Evolutionary conservation across 1,140 invertebrate species (phyloP), one percentile per base, ranked within the genome.

Genomic region (Bombus sibiricus): DNA sequence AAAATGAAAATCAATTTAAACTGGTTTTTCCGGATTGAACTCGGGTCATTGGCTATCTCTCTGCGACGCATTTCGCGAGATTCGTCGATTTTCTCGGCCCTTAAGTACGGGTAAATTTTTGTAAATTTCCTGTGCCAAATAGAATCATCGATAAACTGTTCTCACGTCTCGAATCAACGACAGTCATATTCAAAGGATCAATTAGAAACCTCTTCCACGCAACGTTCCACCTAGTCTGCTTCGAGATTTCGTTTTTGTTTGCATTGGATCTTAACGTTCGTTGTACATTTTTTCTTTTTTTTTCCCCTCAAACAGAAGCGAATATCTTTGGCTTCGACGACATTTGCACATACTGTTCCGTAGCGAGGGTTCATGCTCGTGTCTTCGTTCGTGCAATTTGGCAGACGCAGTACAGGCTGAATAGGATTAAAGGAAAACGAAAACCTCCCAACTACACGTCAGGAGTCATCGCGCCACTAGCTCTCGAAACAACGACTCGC

Each of bases 401-500:
- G 53, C 37, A 32, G 41, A 32, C 28, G 25, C 59, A 6, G 9
- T 32, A 22, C 22, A 13, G 18, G 32, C n/a, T 0, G 77, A 18
- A 47, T 34, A n/a, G n/a, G 32, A 34, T n/a, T n/a, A 41, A 34
- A 34, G 32, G 41, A 47, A 68, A 47, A 47, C 18, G 77, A 47
- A 34, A 66, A 79, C 18, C 68, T 34, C 13, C 32, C 72, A 18
- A 68, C 15, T n/a, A 28, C 28, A 1, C 39, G 59, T 32, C 62
- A 15, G n/a, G n/a, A 66, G n/a, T 66, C n/a, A 66, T 66, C 64
- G 6, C 32, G 41, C 22, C 34, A 18, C 9, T 5, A 28, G 32
- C 22, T 69, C 68, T 39, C 37, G 68, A 43, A 71, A 71, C 69
- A 71, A 71, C 69, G 69, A 41, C 69, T 41, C 39, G 69, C 22